phyloP scores from a whole-genome alignment of 2,797 vertebrate genomes.

The Lepus townsendii region DNA sequence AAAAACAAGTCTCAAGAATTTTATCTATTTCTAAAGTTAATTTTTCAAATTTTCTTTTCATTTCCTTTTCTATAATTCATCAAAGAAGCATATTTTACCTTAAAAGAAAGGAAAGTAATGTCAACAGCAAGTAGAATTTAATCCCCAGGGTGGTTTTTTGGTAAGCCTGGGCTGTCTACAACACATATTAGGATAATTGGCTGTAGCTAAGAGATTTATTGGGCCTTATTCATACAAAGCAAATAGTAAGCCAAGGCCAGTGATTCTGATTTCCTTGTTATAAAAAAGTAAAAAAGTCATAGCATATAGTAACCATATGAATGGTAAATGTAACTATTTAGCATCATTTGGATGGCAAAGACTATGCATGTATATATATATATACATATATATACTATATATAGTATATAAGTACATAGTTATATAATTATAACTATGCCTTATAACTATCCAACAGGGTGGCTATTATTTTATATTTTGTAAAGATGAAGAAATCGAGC shows the following conservation, averaged over 20 bases:
- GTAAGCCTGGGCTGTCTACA: background rate
- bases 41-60: conserved; percentile 51
- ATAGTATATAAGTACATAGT: no score
- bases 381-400: no score
- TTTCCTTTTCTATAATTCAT: background rate
- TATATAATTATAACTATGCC: background rate
- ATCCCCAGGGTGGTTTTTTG: background rate
- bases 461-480: background rate
- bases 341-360: background rate
- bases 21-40: conserved; percentile 3
- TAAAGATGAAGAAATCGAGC: conserved; percentile 16
- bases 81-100: conserved; percentile 7
- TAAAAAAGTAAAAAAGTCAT: background rate
- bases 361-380: background rate
- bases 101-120: conserved; percentile 29
- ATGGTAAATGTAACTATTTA: background rate
- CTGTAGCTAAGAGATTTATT: background rate
- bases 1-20: conserved; percentile 41
- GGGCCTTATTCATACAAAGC: background rate
- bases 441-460: background rate
- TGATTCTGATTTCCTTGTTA: background rate
- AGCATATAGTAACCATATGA: background rate
- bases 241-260: background rate
- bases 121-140: conserved; percentile 29
- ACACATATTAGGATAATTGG: background rate